Evolutionary conservation across 2,888 invertebrate genomes (phyloP).

Genomic region (Conops quadrifasciatus): DNA sequence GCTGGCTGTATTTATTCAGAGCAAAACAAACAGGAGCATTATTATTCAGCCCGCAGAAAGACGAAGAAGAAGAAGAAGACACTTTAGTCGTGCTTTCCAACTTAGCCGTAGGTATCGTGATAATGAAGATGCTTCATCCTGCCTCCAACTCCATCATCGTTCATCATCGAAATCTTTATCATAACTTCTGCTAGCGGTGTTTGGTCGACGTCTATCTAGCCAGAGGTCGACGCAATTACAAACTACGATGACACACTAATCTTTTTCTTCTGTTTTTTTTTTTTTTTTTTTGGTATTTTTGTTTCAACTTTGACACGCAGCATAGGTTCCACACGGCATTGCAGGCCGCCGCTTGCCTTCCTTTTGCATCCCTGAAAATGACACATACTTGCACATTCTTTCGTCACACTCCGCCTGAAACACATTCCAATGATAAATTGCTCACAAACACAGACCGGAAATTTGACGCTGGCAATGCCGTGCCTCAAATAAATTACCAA

Average conservation of each 20-base stretch:
- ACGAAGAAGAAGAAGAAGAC: too few relatives aligned
- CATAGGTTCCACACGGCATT: too few relatives aligned
- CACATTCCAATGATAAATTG: slow-evolving; percentile 27
- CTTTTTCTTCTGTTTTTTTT: too few relatives aligned
- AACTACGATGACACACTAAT: slow-evolving; percentile 1
- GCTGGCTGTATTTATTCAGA: too few relatives aligned
- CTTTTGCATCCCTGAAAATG: background rate
- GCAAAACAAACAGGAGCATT: too few relatives aligned
- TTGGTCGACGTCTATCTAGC: background rate
- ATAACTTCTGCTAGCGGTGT: slow-evolving; percentile 6
- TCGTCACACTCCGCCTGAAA: background rate
- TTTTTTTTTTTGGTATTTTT: too few relatives aligned
- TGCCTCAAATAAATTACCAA: slow-evolving; percentile 24
- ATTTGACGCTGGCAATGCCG: slow-evolving; percentile 29
- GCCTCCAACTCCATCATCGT: background rate
- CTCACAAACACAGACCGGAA: slow-evolving; percentile 26
- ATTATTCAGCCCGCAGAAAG: too few relatives aligned
- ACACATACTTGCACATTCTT: background rate
- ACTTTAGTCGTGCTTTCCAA: too few relatives aligned
- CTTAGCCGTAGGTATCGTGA: background rate
- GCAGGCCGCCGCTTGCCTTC: background rate
- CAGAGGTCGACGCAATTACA: slow-evolving; percentile 16
- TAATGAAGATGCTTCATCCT: background rate
- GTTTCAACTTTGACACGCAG: too few relatives aligned
- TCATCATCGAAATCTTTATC: slow-evolving; percentile 13